Conservation (phyloP, 2,888 invertebrate species). For the Eristalis arbustorum region DNA sequence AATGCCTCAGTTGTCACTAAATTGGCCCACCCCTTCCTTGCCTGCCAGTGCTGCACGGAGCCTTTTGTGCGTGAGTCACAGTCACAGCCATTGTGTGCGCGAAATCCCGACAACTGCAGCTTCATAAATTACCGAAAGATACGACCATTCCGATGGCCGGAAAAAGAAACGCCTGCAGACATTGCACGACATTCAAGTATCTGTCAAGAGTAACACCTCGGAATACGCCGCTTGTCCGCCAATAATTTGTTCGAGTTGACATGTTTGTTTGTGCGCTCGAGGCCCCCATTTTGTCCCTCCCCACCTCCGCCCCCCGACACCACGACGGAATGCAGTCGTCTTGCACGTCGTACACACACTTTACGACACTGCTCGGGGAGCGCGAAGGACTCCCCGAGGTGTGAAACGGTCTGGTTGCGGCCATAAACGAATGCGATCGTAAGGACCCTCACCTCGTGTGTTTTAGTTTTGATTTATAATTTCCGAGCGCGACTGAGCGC, state of each 20-base stretch:
- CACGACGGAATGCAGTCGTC: background rate
- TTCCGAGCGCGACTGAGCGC: conserved; percentile 55
- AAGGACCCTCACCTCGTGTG: conserved; percentile 54
- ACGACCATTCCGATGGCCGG: conserved; percentile 35
- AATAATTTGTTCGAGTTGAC: conserved; percentile 63
- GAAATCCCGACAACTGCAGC: conserved; percentile 17
- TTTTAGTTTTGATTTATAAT: conserved; percentile 63
- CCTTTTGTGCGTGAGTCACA: background rate
- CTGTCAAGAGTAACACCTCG: conserved; percentile 67
- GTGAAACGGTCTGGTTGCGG: conserved; percentile 65
- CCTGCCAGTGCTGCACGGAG: background rate
- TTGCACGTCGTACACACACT: conserved; percentile 40
- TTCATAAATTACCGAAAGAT: conserved; percentile 51
- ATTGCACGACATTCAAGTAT: conserved; percentile 63
- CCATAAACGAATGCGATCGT: conserved; percentile 59
- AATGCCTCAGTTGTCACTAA: conserved; percentile 46
- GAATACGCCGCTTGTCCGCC: conserved; percentile 59
- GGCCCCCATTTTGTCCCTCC: background rate
- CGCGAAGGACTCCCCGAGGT: conserved; percentile 64
- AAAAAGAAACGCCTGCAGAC: conserved; percentile 53
- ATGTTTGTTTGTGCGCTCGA: conserved; percentile 48
- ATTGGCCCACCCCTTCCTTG: conserved; percentile 26
- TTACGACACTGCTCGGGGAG: conserved; percentile 47
- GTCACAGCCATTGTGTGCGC: background rate
- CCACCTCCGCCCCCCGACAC: conserved; percentile 16